Evolutionary conservation across 2,113 vertebrate species (phyloP), one percentile per base, ranked within the genome.

Genomic region (Elgaria multicarinata): DNA sequence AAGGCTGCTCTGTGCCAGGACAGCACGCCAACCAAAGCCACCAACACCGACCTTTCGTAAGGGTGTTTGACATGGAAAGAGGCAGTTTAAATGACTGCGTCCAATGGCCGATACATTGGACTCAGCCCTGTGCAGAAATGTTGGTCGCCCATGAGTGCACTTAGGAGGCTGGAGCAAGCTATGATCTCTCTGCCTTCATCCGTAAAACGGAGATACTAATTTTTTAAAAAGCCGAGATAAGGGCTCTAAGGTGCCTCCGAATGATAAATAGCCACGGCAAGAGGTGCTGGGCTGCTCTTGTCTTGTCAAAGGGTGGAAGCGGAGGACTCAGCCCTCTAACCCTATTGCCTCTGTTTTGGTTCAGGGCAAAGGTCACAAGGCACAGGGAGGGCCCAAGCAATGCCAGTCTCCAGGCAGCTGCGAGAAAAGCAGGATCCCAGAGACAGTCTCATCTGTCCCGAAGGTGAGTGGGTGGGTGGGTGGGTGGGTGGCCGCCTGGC

Each of bases 401-500:
- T 95, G 85, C 85, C 95, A 80, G 77, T 94, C 96, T 58, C 91
- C 92, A 0, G 90, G 89, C 46, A 95, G 95, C 87, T 93, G 95
- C 1, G 97, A 97, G 80, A 95, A 96, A 3, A 85, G 22, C 8
- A 39, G 94, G n/a, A 91, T 89, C 36, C 83, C 92, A 10, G 95
- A 95, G 82, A 92, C 93, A 0, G 62, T 92, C 6, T 92, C 93
- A 31, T 90, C 91, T 16, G 83, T 91, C 83, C 90, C 93, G 28
- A 95, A 98, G 97, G 98, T 98, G 90, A 93, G 95, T 46, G 75
- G 0, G 2, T 22, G 39, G 8, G 0, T 42, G 28, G 24, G n/a
- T n/a, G n/a, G n/a, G n/a, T n/a, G n/a, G n/a, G n/a, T n/a, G n/a
- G n/a, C n/a, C n/a, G n/a, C n/a, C 12, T n/a, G n/a, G 6, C 31